Evolutionary conservation across 2,113 vertebrate genomes (phyloP), one percentile per base, ranked within the genome.

Genomic region (Austrofundulus limnaeus): DNA sequence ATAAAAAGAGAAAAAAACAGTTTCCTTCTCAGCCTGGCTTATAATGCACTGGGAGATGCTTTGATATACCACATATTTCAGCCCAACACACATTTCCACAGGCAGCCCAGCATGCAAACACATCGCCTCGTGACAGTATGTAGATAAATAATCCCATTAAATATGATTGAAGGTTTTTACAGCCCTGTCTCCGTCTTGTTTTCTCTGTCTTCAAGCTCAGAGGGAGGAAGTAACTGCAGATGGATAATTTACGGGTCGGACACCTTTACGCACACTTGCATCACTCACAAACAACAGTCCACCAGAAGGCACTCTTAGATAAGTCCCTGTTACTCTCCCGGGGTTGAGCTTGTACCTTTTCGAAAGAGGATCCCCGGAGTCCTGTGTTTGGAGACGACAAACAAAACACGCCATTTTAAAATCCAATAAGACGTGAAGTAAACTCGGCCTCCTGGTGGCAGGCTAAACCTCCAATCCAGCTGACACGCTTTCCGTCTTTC

Each of bases 101-200:
- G 65, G 53, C 57, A 49, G 61, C 65, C 66, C 62, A 34, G 63
- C 78, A 23, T 77, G 55, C 75, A 53, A 74, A 71, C 72, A 59
- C 76, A 20, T 50, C 19, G 41, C 67, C 61, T 85, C 60, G 71
- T 84, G 80, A 85, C 77, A 85, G 70, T 78, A 60, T 74, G 72
- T 85, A 79, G 78, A 83, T 88, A 86, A 84, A 89, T 89, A 75
- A 81, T 86, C 81, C 77, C 83, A 77, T 88, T 87, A 83, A 80
- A 90, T 86, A 72, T 83, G 81, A 90, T 82, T 87, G 83, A 87
- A 65, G 85, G 67, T 80, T 86, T 86, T 89, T 90, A 75, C 52
- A 21, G 70, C 77, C 52, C 56, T 66, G 50, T 69, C 70, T 23
- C 53, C 6, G n/a, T 73, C 64, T 66, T 53, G 42, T 23, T 45